Conservation (phyloP, 2,113 vertebrate genomes). For the Myodes glareolus region DNA sequence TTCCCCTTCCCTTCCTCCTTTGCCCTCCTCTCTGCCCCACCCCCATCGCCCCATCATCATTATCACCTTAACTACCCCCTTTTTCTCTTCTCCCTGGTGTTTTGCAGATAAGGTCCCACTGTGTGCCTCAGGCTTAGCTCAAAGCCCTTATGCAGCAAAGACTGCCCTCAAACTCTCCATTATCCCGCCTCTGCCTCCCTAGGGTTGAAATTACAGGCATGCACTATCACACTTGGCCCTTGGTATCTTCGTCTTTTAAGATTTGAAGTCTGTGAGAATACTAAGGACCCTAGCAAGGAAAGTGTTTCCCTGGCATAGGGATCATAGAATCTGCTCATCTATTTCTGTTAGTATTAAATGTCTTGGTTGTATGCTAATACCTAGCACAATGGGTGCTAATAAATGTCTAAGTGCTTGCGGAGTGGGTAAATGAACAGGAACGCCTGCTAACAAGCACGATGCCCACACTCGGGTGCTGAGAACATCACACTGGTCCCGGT, state of each 20-base stretch:
- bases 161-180: neutral
- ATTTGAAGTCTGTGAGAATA: neutral
- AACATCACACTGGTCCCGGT: fast-evolving
- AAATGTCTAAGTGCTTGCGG: neutral
- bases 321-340: neutral
- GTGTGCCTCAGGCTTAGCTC: neutral
- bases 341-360: neutral
- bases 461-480: neutral
- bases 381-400: neutral
- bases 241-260: neutral
- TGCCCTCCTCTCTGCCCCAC: neutral
- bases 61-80: neutral
- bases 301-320: neutral
- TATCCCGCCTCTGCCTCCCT: neutral
- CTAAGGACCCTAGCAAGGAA: neutral
- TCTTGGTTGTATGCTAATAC: neutral
- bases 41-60: neutral
- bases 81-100: neutral
- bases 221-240: neutral
- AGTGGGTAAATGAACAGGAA: neutral
- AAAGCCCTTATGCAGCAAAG: neutral
- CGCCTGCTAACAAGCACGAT: neutral
- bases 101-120: neutral
- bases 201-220: neutral
- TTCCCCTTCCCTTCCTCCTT: neutral